These are phyloP conservation scores for Numenius phaeopus DNA, from an alignment of 2,797 vertebrate genomes.

Conservation along the genomic window DNA sequence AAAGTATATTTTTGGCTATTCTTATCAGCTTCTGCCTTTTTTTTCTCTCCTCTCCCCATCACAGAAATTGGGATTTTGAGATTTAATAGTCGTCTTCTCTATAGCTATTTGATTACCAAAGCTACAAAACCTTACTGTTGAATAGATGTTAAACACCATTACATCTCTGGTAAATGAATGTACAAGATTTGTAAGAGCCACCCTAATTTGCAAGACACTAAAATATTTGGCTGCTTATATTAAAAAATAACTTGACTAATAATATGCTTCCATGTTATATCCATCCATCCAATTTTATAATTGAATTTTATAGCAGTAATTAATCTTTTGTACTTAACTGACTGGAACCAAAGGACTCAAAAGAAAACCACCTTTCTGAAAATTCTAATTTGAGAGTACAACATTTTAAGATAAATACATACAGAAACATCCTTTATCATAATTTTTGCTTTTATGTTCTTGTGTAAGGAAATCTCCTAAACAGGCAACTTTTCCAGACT, in stretches of 20 bases:
- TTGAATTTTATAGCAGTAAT: not conserved
- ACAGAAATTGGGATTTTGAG: not conserved
- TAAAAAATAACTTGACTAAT: not conserved
- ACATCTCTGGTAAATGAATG: not conserved
- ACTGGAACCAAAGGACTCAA: not conserved
- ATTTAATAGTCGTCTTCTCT: not conserved
- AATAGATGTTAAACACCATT: not conserved
- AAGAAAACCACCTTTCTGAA: not conserved
- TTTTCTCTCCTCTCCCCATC: rapidly evolving
- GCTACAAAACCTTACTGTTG: not conserved
- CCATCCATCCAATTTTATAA: not conserved
- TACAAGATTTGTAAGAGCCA: not conserved
- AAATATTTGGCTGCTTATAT: not conserved
- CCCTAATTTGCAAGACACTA: not conserved
- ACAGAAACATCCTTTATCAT: not conserved
- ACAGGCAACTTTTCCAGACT: not conserved
- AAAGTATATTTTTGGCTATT: not conserved
- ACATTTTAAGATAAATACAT: not conserved
- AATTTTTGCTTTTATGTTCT: not conserved
- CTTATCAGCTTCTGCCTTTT: not conserved
- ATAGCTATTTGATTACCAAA: not conserved
- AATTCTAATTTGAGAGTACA: not conserved
- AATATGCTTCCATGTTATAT: not conserved
- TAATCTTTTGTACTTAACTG: not conserved
- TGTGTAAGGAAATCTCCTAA: not conserved